Evolutionary conservation across 2,113 vertebrate species (phyloP).

Genomic region (Seriola quinqueradiata): DNA sequence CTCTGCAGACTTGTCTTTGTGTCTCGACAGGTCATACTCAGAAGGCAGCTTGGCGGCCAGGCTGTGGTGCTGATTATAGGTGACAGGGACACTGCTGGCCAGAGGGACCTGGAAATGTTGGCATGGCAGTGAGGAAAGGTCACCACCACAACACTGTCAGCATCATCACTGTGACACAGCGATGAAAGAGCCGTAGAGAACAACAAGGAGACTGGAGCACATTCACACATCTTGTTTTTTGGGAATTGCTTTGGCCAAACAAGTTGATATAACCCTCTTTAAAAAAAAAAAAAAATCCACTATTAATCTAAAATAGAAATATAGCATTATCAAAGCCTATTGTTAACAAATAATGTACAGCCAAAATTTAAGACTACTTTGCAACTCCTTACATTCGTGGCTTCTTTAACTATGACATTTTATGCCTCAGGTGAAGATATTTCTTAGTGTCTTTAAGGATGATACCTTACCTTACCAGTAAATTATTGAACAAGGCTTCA

Average conservation of each 20-base stretch:
- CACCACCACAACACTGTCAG: conserved; percentile 73
- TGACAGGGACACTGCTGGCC: conserved; percentile 82
- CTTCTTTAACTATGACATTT: no score
- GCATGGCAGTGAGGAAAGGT: conserved; percentile 79
- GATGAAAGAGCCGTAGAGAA: conserved; percentile 65
- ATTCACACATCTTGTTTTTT: conserved; percentile 11
- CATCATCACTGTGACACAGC: conserved; percentile 67
- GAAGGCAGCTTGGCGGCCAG: conserved; percentile 58
- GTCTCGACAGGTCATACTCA: conserved; percentile 51
- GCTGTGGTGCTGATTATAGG: conserved; percentile 71
- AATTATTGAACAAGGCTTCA: background rate
- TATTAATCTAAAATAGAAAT: background rate
- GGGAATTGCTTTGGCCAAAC: background rate
- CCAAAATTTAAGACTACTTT: no score
- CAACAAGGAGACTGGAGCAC: conserved; percentile 47
- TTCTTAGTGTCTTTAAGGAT: background rate
- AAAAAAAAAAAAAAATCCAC: background rate
- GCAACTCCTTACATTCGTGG: no score
- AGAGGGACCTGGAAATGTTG: conserved; percentile 70
- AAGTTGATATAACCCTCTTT: background rate
- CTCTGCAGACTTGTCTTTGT: conserved; percentile 43
- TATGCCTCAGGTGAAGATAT: background rate
- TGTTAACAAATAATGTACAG: no score
- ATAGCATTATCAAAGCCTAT: background rate
- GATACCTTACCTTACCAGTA: background rate